Evolutionary conservation across 1,140 invertebrate genomes (phyloP), one percentile per base, ranked within the genome.

Genomic region (Tetragonula clypearis): DNA sequence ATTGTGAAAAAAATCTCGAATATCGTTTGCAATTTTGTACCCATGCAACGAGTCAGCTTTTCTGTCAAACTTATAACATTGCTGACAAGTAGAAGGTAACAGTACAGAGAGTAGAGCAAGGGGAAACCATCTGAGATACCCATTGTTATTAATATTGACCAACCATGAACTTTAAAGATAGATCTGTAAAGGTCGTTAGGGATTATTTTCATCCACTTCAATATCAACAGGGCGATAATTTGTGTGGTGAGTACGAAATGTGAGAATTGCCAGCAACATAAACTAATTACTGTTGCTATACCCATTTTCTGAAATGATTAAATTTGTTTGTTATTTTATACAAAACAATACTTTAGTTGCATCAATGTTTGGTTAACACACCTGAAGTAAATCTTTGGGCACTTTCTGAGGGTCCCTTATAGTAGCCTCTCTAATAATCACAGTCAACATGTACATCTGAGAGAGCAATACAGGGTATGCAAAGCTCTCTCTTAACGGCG

Each of bases 401-500:
- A 73, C 56, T 62, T 79, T 75, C 14, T 53, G 30, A 9, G 9
- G 41, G 53, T 75, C n/a, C 6, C 86, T 53, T 58, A n/a, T 41
- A 14, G 79, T 71, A 0, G 77, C 62, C 35, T 90, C 83, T 77
- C 82, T 89, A 14, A 95, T 86, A 23, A 92, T 86, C 49, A 92
- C 58, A 53, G 95, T 95, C 0, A 96, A 90, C 19, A 92, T 91
- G 89, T 95, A 95, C 89, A 95, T 95, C 88, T 96, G 96, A 55
- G 95, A 93, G 1, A 96, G 88, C 17, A 96, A 90, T 4, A 96
- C 95, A 1, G 98, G 98, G 92, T 97, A 97, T 1, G 96, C 97
- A 93, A 98, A 97, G 89, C 97, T 98, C 94, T 98, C 98, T 82
- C 98, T 93, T 77, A 98, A 94, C 15, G 98, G 97, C 2, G 98